These are phyloP conservation scores for Apodemia mormo DNA, from an alignment of 2,888 invertebrate species.

Conservation along the genomic window DNA sequence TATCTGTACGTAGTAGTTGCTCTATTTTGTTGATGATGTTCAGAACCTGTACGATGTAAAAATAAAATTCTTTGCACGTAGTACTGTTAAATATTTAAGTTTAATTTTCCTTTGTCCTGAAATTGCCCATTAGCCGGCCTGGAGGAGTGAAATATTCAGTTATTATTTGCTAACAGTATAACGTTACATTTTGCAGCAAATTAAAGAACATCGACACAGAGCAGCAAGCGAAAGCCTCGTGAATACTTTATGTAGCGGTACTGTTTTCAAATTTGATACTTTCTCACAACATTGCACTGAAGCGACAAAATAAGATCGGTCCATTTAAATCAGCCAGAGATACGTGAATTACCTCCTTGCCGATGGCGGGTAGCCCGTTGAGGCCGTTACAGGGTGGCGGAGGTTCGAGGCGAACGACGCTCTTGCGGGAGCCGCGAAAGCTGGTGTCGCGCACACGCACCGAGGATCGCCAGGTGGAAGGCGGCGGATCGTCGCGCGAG, in stretches of 20 bases:
- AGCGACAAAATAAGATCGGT: slow-evolving; percentile 27
- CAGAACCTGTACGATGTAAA: neutral
- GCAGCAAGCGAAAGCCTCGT: slow-evolving; percentile 40
- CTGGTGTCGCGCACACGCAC: slow-evolving; percentile 84
- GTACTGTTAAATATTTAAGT: slow-evolving; percentile 13
- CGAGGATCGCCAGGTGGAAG: slow-evolving; percentile 83
- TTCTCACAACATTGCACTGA: slow-evolving; percentile 23
- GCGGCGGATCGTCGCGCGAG: slow-evolving; percentile 67
- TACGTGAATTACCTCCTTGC: slow-evolving; percentile 79
- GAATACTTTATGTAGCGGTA: slow-evolving; percentile 22
- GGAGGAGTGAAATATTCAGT: slow-evolving; percentile 27
- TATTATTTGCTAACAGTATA: slow-evolving; percentile 20
- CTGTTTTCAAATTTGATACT: slow-evolving; percentile 5
- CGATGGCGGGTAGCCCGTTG: slow-evolving; percentile 80
- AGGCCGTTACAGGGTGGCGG: slow-evolving; percentile 82
- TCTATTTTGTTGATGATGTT: neutral
- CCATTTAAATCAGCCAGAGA: slow-evolving; percentile 52
- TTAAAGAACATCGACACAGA: slow-evolving; percentile 40
- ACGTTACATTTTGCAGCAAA: slow-evolving; percentile 36
- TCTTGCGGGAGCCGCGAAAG: slow-evolving; percentile 83
- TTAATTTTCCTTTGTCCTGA: slow-evolving; percentile 24
- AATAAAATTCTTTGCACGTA: slow-evolving; percentile 12
- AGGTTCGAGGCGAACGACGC: slow-evolving; percentile 83
- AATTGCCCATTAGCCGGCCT: slow-evolving; percentile 30
- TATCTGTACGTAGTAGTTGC: neutral